Base-by-base conservation (phyloP, 2,113 vertebrate genomes). In the Stigmatopora nigra region DNA sequence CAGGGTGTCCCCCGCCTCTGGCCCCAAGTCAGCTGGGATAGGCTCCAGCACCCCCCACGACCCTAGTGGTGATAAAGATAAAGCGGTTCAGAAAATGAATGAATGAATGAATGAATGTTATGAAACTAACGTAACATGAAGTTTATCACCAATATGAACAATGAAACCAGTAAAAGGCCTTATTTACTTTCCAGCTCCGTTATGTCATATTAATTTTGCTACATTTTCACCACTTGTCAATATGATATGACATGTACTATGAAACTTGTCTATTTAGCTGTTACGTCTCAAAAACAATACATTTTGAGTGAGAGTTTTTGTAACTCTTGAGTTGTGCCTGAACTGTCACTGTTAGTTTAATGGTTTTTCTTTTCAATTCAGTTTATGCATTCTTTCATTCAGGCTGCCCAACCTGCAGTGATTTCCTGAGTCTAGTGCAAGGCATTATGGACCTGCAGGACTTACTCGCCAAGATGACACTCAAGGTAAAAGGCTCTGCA, bases 391-490 rank as follows among this genome's bases (percentile, higher is more conserved):
- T 52, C 64, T 49, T 68, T 68, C 58, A 61, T 73, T 85, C 90
- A 99, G 96, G 95, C 66, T 99, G 96, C 80, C 96, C 96, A 1
- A 96, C 95, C 70, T 99, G 96, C 91, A 99, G 96, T 75, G 96
- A 99, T 87, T 99, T 99, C 88, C 89, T 98, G 81, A 96, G 92
- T 85, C 92, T 99, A 73, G 96, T 99, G 38, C 96, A 99, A 89
- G 95, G 95, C 86, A 99, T 99, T 84, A 99, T 99, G 96, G 96
- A 99, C 88, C 91, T 99, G 46, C 96, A 99, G 88, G 96, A 98
- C 64, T 92, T 98, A 19, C 87, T 99, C 77, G 94, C 96, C 69
- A 99, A 96, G 90, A 98, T 99, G 95, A 98, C 96, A 65, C 88
- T 95, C 70, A 98, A 98, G 91, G 96, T 97, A 90, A 85, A 86